These are phyloP conservation scores for Xylota segnis DNA, from an alignment of 2,888 invertebrate genomes.

Conservation along the genomic window DNA sequence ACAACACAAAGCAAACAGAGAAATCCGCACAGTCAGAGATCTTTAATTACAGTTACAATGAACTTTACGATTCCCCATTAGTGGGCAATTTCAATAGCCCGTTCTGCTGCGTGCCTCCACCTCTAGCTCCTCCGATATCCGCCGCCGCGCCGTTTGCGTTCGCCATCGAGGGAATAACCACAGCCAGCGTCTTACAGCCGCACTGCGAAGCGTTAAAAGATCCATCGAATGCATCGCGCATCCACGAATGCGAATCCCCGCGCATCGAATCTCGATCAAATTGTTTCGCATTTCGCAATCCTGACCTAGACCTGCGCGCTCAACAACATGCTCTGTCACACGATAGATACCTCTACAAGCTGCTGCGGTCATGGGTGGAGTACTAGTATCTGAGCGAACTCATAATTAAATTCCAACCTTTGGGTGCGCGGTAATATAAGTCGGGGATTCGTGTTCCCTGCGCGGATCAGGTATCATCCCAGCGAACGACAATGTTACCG, in stretches of 20 bases:
- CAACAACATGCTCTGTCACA: slow-evolving; percentile 56
- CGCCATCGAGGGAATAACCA: slow-evolving; percentile 40
- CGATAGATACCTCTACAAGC: slow-evolving; percentile 59
- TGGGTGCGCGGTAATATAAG: slow-evolving; percentile 47
- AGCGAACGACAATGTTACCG: slow-evolving; percentile 21
- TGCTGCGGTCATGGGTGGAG: slow-evolving; percentile 71
- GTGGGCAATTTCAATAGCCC: slow-evolving; percentile 70
- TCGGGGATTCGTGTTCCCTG: slow-evolving; percentile 31
- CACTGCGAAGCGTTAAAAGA: slow-evolving; percentile 44
- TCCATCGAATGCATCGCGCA: slow-evolving; percentile 30
- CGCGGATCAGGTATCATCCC: slow-evolving; percentile 60
- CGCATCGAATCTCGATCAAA: slow-evolving; percentile 70
- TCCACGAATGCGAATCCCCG: slow-evolving; percentile 29
- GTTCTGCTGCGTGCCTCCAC: slow-evolving; percentile 42
- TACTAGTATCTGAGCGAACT: slow-evolving; percentile 28
- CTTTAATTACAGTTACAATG: slow-evolving; percentile 77
- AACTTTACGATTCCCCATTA: slow-evolving; percentile 75
- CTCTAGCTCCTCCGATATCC: slow-evolving; percentile 57
- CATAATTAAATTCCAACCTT: slow-evolving; percentile 75
- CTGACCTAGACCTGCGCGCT: slow-evolving; percentile 70
- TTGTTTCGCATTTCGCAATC: slow-evolving; percentile 73
- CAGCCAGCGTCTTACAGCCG: slow-evolving; percentile 31
- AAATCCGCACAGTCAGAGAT: slow-evolving; percentile 74
- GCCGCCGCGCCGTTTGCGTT: neutral
- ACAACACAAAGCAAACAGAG: slow-evolving; percentile 52